A percentile compares a stretch with the other conserved stretches of the same genome.
phyloP scores from a whole-genome alignment of 2,797 vertebrate genomes.

The Macropus fuliginosus region DNA sequence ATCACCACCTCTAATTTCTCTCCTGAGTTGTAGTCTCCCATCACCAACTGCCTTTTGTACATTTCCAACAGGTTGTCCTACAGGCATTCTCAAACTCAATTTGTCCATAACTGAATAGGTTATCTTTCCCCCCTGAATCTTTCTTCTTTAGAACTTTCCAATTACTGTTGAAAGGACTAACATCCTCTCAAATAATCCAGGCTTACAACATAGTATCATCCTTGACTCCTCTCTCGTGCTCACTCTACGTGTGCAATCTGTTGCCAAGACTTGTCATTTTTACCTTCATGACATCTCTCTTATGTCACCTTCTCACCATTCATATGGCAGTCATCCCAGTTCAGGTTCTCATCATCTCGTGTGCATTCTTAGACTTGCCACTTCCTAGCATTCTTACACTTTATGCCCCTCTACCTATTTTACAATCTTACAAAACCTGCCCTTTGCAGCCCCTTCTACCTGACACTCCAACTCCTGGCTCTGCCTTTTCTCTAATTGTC shows the following conservation, averaged over 20 bases:
- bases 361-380: neutral
- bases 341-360: neutral
- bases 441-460: neutral
- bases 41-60: no score
- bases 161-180: neutral
- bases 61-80: no score
- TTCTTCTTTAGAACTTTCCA: no score
- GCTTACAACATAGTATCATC: neutral
- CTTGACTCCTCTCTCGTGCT: neutral
- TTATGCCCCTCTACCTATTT: neutral
- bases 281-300: neutral
- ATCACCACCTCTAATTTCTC: no score
- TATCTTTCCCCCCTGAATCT: no score
- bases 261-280: neutral
- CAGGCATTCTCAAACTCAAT: no score
- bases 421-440: neutral
- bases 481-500: neutral
- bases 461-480: neutral
- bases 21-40: no score
- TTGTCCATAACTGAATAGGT: no score
- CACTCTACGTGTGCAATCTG: neutral
- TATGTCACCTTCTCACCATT: neutral
- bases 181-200: neutral
- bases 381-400: neutral
- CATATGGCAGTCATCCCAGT: neutral